Base-by-base conservation (phyloP, 2,797 vertebrate genomes). In the Myioborus miniatus region DNA sequence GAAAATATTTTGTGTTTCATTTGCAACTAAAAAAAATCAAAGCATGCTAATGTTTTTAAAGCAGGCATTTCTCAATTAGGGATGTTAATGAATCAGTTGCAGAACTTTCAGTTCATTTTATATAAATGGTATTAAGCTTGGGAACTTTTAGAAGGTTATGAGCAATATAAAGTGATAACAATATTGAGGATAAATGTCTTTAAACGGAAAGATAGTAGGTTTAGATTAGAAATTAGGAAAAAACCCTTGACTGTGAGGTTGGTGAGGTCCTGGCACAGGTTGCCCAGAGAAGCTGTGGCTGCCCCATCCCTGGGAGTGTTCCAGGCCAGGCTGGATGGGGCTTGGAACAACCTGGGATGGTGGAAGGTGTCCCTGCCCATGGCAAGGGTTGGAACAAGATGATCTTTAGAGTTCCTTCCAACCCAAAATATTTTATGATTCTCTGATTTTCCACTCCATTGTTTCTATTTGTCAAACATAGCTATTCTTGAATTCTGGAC, bases 271-370 rank as follows among this genome's bases (percentile, higher is more conserved):
- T 65, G 52, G 44, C 13, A 9, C 23, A 64, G 7, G 27, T 0
- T 87, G 0, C 19, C 50, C 23, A 64, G 2, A 56, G 50, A 5
- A 37, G 18, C 22, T 71, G 43, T 56, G 36, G 50, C 1, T 87
- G 32, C 19, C 2, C 23, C 37, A 58, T 58, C 27, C 4, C 50
- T 71, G 50, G 37, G 0, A 44, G 2, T 29, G 50, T 17, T 9
- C 44, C 9, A 50, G 37, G 6, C 5, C 50, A 63, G 43, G 6
- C 2, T 47, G 83, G 34, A 32, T 0, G 0, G 0, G 6, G 6
- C 32, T 70, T 41, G 23, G 27, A 79, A 1, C 15, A 56, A 14
- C 27, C 36, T 56, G 65, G 5, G 0, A 0, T 27, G 23, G 32
- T 36, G 43, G 15, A 43, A 71, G 27, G 10, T 56, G 32, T 19